Evolutionary conservation across 2,888 invertebrate genomes (phyloP), one percentile per base, ranked within the genome.

Genomic region (Argyresthia albistria): DNA sequence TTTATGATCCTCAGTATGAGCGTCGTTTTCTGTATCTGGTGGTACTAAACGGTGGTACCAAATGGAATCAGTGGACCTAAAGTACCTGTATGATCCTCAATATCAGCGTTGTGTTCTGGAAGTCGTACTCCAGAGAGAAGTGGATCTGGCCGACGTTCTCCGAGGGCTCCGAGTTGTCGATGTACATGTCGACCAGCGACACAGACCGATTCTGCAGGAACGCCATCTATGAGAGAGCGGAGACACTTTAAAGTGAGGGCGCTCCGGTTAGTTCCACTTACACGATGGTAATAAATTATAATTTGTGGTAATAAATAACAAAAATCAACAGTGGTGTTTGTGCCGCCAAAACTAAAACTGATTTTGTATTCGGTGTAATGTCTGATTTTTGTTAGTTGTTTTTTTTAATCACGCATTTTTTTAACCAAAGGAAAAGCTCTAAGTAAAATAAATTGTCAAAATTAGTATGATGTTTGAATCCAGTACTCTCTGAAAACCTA

Each of bases 141-240:
- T 97, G 96, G 65, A 97, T 97, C 87, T 97, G 96, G 53, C 97
- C 97, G 62, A 97, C 96, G 84, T 96, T 96, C 88, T 97, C 97
- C 62, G 95, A 95, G 1, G 96, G 94, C 79, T 97, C 97, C 55
- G 95, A 92, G 81, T 95, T 96, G 88, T 97, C 97, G 81, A 96
- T 95, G 89, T 96, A 96, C 95, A 97, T 97, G 77, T 96, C 96
- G 80, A 96, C 95, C 90, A 96, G 89, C 39, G 95, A 96, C 71
- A 96, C 93, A 69, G 95, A 95, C 75, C 96, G 93, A 83, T 93
- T 96, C 90, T 96, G 93, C 70, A 94, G 91, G 83, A 94, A 94
- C 82, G 88, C 88, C 88, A 88, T 88, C 88, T 88, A 88, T 87
- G 70, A 86, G 80, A 76, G 70, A 76, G 66, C 64, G 64, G 64